Conservation (phyloP, 2,888 invertebrate species). For the Protophormia terraenovae region DNA sequence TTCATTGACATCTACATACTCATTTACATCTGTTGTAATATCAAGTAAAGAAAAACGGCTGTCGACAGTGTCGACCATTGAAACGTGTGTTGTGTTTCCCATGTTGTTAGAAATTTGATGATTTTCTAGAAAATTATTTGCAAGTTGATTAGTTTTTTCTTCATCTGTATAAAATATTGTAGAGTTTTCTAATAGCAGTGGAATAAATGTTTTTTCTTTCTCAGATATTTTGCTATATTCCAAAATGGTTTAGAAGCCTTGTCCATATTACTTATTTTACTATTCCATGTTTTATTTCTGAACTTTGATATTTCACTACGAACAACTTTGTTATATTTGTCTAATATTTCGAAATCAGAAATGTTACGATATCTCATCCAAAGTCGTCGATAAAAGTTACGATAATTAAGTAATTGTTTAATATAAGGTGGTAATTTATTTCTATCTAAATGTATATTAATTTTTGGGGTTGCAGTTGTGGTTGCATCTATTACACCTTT, state of each 20-base stretch:
- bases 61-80: not conserved
- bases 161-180: not conserved
- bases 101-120: slow-evolving; percentile 11
- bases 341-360: not conserved
- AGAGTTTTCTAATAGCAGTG: not conserved
- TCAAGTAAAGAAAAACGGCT: not conserved
- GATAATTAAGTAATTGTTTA: not conserved
- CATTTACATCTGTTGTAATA: not conserved
- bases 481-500: not conserved
- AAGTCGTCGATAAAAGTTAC: not conserved
- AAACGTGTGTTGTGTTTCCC: not conserved
- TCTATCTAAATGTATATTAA: not conserved
- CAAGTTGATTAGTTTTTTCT: slow-evolving; percentile 24
- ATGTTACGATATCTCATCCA: not conserved
- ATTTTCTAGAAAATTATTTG: slow-evolving; percentile 2
- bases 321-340: not conserved
- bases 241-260: slow-evolving; percentile 30
- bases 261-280: slow-evolving; percentile 20
- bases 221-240: slow-evolving; percentile 39
- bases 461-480: not conserved
- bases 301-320: not conserved
- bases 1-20: not conserved
- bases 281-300: slow-evolving; percentile 44
- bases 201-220: slow-evolving; percentile 17
- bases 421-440: not conserved